A percentile compares a stretch with the other conserved stretches of the same genome.
Evolutionary conservation across 1,140 invertebrate genomes (phyloP).

Genomic region (Bombyx mandarina): DNA sequence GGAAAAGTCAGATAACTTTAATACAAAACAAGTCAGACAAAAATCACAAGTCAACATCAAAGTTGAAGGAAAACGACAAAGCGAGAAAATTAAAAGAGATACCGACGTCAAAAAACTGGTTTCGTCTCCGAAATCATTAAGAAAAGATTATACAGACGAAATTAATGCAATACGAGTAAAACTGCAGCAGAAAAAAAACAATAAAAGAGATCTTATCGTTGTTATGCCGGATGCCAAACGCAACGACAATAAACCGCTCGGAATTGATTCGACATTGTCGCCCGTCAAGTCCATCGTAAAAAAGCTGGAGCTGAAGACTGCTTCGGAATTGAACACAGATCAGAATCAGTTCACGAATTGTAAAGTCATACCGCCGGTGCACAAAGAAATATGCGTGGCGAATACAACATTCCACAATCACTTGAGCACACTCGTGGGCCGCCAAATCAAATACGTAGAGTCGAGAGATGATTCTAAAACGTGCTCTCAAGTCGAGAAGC

Average conservation of each 20-base stretch:
- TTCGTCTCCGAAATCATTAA: slow-evolving; percentile 41
- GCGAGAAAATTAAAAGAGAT: slow-evolving; percentile 58
- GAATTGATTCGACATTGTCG: slow-evolving; percentile 48
- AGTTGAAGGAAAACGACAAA: slow-evolving; percentile 43
- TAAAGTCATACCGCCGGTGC: slow-evolving; percentile 62
- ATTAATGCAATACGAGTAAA: slow-evolving; percentile 63
- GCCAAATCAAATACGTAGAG: slow-evolving; percentile 56
- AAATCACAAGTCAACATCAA: slow-evolving; percentile 56
- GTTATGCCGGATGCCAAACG: slow-evolving; percentile 35
- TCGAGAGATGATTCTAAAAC: slow-evolving; percentile 52
- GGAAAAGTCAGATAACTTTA: slow-evolving; percentile 39
- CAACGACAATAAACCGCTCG: slow-evolving; percentile 43
- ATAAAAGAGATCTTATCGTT: slow-evolving; percentile 47
- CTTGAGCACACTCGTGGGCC: slow-evolving; percentile 62
- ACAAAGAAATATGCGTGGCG: slow-evolving; percentile 58
- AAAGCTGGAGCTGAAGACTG: slow-evolving; percentile 64
- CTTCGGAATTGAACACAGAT: slow-evolving; percentile 52
- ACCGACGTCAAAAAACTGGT: slow-evolving; percentile 42
- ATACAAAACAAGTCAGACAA: slow-evolving; percentile 51
- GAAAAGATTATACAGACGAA: slow-evolving; percentile 64
- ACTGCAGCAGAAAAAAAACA: slow-evolving; percentile 63
- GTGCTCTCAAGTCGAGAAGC: slow-evolving; percentile 45
- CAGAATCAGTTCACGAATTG: slow-evolving; percentile 49
- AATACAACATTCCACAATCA: slow-evolving; percentile 65
- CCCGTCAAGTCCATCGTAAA: slow-evolving; percentile 66